Percentiles rank a stretch among this genome's conserved stretches.
Evolutionary conservation across 2,888 invertebrate species (phyloP).

Genomic region (Parelbella ahira): DNA sequence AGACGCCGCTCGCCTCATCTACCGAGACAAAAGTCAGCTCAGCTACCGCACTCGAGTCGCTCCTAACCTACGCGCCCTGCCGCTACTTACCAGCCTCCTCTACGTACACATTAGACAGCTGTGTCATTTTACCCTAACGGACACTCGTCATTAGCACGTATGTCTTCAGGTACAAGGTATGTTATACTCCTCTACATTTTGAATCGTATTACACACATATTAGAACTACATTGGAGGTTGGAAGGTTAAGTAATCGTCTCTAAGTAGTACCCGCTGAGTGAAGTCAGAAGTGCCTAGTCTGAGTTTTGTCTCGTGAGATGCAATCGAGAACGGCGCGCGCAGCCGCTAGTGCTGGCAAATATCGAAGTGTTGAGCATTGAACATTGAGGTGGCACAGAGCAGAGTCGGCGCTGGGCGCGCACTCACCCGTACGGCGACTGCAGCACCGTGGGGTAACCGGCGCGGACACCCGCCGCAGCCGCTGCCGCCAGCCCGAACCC

Average conservation of each 20-base stretch:
- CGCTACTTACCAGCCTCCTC: constrained; percentile 33
- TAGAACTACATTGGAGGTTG: no score
- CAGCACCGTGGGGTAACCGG: constrained; percentile 88
- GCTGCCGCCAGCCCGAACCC: constrained; percentile 71
- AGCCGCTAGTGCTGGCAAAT: constrained; percentile 76
- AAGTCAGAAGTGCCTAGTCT: constrained; percentile 38
- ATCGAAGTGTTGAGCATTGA: constrained; percentile 76
- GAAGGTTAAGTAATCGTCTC: no score
- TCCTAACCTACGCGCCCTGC: constrained; percentile 34
- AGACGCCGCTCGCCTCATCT: constrained; percentile 76
- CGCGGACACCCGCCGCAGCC: constrained; percentile 85
- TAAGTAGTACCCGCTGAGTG: no score
- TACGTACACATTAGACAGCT: neutral
- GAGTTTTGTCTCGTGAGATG: constrained; percentile 81
- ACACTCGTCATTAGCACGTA: no score
- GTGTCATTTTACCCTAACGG: no score
- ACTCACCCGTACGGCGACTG: constrained; percentile 94
- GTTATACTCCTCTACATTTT: neutral
- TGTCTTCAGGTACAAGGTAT: constrained; percentile 2
- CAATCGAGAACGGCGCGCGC: constrained; percentile 62
- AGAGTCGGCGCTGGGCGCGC: constrained; percentile 29
- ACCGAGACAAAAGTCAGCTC: constrained; percentile 80
- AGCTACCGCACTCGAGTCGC: constrained; percentile 42
- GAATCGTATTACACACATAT: no score
- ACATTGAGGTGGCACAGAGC: constrained; percentile 64